Percentiles rank a stretch among this genome's conserved stretches.
phyloP scores from a whole-genome alignment of 2,888 invertebrate genomes.

The Torymus auratus region DNA sequence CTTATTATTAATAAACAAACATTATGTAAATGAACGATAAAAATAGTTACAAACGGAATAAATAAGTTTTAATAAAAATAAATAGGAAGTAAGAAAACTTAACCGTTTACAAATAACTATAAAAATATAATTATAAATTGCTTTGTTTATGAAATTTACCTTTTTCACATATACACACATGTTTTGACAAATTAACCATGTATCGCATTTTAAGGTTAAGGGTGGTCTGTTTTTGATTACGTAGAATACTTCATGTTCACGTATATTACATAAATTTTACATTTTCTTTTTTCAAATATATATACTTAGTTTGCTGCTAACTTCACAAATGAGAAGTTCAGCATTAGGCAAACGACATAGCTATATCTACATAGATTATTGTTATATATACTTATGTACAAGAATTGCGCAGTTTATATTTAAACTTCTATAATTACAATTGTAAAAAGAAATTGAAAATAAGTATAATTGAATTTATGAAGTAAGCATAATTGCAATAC shows the following conservation, averaged over 20 bases:
- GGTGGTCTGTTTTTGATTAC: conserved; percentile 1
- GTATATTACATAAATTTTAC: too few relatives aligned
- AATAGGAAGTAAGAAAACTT: conserved; percentile 1
- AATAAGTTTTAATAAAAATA: background rate
- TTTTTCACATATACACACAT: conserved; percentile 13
- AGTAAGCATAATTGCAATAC: background rate
- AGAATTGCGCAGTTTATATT: too few relatives aligned
- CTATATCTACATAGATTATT: too few relatives aligned
- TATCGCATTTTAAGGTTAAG: conserved; percentile 28
- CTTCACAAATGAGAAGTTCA: too few relatives aligned
- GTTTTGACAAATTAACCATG: background rate
- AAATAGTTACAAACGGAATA: background rate
- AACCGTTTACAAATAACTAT: background rate
- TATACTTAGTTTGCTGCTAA: too few relatives aligned
- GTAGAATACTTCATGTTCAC: too few relatives aligned
- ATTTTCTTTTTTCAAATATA: too few relatives aligned
- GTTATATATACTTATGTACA: too few relatives aligned
- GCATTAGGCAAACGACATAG: too few relatives aligned
- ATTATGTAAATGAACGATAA: background rate
- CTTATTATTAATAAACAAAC: background rate
- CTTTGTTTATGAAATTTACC: background rate
- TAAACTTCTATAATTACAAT: background rate
- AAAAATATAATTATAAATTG: background rate
- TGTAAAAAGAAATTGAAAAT: background rate
- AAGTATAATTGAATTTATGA: background rate